phyloP scores from a whole-genome alignment of 2,888 invertebrate genomes.

The Penaeus monodon region DNA sequence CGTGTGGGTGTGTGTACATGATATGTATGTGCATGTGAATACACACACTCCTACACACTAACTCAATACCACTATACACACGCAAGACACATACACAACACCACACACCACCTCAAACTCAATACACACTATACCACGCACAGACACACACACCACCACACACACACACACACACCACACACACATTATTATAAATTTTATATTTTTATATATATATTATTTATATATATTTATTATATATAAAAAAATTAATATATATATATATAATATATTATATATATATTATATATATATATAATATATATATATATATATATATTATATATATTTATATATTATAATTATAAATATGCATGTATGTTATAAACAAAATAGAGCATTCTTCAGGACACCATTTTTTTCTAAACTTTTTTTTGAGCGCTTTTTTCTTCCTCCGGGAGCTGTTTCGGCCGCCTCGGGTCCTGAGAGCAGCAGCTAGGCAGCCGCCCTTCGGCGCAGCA shows the following conservation, averaged over 20 bases:
- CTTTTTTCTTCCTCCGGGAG: too few relatives aligned
- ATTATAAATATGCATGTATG: too few relatives aligned
- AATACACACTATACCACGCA: not conserved
- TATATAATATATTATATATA: constrained; percentile 8
- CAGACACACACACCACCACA: not conserved
- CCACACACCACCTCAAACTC: too few relatives aligned
- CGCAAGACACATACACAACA: too few relatives aligned
- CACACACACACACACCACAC: not conserved
- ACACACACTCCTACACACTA: not conserved
- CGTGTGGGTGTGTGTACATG: not conserved
- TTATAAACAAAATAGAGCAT: too few relatives aligned
- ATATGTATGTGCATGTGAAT: not conserved
- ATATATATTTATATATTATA: too few relatives aligned
- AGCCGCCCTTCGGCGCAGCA: too few relatives aligned
- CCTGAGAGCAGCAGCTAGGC: too few relatives aligned
- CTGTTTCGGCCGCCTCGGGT: too few relatives aligned
- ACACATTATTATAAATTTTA: too few relatives aligned
- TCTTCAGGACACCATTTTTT: not conserved
- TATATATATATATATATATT: too few relatives aligned
- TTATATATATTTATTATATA: not conserved
- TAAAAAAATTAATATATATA: constrained; percentile 1
- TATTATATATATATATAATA: not conserved
- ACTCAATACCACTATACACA: not conserved
- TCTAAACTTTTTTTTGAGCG: too few relatives aligned
- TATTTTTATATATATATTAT: constrained; percentile 12